Conservation (phyloP, 2,797 vertebrate genomes). For the Oceanodroma leucorhoa region DNA sequence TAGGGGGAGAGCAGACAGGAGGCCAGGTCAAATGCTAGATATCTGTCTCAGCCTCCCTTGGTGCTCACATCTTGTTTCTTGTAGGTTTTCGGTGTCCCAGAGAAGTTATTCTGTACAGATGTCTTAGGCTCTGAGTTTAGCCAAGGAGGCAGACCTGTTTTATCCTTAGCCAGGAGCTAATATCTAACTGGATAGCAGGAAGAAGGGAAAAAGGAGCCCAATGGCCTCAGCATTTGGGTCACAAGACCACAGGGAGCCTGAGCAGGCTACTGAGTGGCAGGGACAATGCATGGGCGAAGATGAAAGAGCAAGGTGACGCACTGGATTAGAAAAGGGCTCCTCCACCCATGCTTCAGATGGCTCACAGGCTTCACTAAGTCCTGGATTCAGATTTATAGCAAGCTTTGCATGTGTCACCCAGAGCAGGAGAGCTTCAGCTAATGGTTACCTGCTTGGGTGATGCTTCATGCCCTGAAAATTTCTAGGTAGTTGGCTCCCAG, state of each 20-base stretch:
- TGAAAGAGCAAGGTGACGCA: not conserved
- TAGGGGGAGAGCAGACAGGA: not conserved
- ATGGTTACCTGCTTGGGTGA: not conserved
- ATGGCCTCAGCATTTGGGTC: not conserved
- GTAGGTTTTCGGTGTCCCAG: not conserved
- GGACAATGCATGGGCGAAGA: not conserved
- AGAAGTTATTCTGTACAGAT: not conserved
- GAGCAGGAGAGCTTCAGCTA: not conserved
- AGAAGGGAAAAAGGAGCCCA: not conserved
- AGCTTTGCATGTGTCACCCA: not conserved
- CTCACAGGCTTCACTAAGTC: not conserved
- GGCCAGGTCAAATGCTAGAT: not conserved
- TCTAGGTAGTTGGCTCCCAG: not conserved
- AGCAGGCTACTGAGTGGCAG: not conserved
- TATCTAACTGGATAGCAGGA: not conserved
- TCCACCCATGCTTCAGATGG: not conserved
- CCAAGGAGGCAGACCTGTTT: not conserved
- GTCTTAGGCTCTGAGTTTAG: not conserved
- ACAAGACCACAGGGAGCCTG: not conserved
- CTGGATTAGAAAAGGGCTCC: not conserved
- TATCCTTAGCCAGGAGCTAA: not conserved
- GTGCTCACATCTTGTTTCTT: not conserved
- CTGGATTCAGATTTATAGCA: not conserved
- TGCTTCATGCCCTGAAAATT: not conserved
- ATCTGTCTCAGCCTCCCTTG: not conserved